phyloP scores from a whole-genome alignment of 2,888 invertebrate genomes.

The Microplitis deprimator region DNA sequence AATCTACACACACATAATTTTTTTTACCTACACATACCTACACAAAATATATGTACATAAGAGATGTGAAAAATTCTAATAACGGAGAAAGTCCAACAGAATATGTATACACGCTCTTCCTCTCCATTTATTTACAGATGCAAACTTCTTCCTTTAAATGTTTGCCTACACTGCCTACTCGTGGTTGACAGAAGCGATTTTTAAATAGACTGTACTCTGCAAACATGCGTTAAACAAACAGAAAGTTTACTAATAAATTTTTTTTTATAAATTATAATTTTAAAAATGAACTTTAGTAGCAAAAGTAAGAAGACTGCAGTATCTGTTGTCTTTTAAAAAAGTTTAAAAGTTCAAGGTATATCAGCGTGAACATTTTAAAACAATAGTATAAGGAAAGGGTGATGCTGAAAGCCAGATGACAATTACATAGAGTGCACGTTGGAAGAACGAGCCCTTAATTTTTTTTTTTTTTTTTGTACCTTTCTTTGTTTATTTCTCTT shows the following conservation, averaged over 20 bases:
- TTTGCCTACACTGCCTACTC: constrained; percentile 52
- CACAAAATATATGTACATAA: constrained; percentile 16
- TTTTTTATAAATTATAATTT: neutral
- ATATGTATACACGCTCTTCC: constrained; percentile 56
- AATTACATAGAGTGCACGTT: constrained; percentile 65
- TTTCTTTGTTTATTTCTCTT: constrained; percentile 37
- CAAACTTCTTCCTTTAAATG: constrained; percentile 59
- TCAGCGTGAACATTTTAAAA: constrained; percentile 11
- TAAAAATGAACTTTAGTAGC: neutral
- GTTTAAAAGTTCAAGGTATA: neutral
- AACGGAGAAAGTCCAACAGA: constrained; percentile 60
- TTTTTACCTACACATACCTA: constrained; percentile 7
- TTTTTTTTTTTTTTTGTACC: constrained; percentile 34
- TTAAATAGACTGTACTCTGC: neutral
- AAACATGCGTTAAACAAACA: neutral
- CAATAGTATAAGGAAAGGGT: constrained; percentile 48
- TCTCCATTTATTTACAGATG: constrained; percentile 48
- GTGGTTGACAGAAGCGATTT: neutral
- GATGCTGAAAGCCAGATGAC: constrained; percentile 62
- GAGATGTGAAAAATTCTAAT: constrained; percentile 59
- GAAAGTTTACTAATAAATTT: neutral
- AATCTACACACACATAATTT: neutral
- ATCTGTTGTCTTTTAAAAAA: neutral
- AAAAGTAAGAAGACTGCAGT: too few species aligned
- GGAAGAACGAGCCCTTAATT: constrained; percentile 53